These are phyloP conservation scores for Parotia lawesii DNA, from an alignment of 2,113 vertebrate genomes.

Conservation along the genomic window DNA sequence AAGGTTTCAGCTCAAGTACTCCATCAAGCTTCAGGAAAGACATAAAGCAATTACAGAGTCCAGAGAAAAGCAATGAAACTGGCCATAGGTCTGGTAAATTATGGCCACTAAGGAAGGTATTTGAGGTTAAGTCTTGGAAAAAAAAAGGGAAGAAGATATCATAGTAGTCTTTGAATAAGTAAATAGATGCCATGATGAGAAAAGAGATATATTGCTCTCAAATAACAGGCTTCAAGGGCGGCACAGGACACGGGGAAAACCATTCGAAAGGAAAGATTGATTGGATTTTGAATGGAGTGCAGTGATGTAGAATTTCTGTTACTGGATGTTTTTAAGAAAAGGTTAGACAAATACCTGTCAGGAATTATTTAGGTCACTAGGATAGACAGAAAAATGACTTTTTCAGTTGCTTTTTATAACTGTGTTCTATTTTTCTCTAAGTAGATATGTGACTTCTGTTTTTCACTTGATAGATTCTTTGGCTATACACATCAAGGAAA, in stretches of 20 bases:
- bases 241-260: not conserved
- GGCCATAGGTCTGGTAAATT: not conserved
- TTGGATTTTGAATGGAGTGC: not conserved
- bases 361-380: slow-evolving; percentile 25
- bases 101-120: not conserved
- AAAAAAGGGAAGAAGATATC: not conserved
- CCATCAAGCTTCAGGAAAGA: slow-evolving; percentile 37
- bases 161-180: not conserved
- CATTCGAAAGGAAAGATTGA: not conserved
- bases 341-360: slow-evolving; percentile 37
- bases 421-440: not conserved
- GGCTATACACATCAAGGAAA: not conserved
- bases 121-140: not conserved
- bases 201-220: not conserved
- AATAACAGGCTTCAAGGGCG: not conserved
- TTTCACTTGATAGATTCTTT: not conserved
- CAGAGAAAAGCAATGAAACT: not conserved
- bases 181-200: not conserved
- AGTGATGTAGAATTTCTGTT: slow-evolving; percentile 24
- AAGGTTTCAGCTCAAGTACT: slow-evolving; percentile 39
- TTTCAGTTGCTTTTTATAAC: not conserved
- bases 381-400: slow-evolving; percentile 18
- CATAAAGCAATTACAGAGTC: slow-evolving; percentile 5
- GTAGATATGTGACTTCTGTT: not conserved
- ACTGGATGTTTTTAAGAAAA: slow-evolving; percentile 18